phyloP scores from a whole-genome alignment of 2,113 vertebrate genomes.

The Hystrix brachyura region DNA sequence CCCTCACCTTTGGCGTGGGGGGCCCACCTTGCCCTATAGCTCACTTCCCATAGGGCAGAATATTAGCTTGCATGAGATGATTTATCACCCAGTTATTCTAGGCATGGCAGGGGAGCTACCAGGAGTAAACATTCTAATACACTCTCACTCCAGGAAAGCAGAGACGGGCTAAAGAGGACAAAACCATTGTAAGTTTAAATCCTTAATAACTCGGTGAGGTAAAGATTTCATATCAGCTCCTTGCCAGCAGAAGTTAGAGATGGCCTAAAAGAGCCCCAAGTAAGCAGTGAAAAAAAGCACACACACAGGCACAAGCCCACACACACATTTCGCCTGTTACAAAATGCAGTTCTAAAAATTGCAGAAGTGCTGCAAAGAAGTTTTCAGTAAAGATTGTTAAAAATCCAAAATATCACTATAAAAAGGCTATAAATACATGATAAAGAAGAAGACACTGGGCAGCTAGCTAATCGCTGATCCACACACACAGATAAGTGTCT shows the following conservation, averaged over 20 bases:
- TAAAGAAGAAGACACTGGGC: not conserved
- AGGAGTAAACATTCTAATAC: constrained; percentile 22
- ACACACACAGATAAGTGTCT: constrained; percentile 14
- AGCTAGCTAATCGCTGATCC: not conserved
- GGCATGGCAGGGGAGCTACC: not conserved
- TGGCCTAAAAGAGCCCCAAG: not conserved
- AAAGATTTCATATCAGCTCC: constrained; percentile 24
- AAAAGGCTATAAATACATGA: constrained; percentile 2
- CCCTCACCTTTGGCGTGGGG: not conserved
- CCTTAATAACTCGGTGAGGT: constrained; percentile 23
- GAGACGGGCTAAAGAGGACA: not conserved
- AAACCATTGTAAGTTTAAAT: constrained; percentile 50
- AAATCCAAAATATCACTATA: constrained; percentile 20
- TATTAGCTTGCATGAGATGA: constrained; percentile 19
- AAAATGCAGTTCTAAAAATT: constrained; percentile 29
- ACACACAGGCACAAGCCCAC: not conserved
- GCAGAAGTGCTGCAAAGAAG: constrained; percentile 20
- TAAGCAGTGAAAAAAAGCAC: not conserved
- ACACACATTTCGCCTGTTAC: not conserved
- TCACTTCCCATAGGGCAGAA: constrained; percentile 25
- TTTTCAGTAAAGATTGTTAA: constrained; percentile 44
- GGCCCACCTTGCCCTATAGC: not conserved
- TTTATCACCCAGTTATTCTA: constrained; percentile 21
- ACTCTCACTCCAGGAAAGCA: constrained; percentile 13
- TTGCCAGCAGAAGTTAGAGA: constrained; percentile 5